A percentile compares a stretch with the other conserved stretches of the same genome.
phyloP scores from a whole-genome alignment of 2,888 invertebrate species.

The Adineta ricciae region DNA sequence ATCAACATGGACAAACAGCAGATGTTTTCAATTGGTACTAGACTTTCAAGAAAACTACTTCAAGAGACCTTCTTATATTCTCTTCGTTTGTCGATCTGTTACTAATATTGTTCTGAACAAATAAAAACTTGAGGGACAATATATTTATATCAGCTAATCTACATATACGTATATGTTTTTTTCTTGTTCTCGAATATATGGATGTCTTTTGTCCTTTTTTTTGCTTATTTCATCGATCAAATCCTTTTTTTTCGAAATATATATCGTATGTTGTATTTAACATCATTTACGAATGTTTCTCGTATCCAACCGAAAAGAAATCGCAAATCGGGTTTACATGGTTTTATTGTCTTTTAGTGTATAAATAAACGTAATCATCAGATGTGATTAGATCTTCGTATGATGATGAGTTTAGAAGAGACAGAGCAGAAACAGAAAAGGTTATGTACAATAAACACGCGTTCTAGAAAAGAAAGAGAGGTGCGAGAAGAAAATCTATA shows the following conservation, averaged over 20 bases:
- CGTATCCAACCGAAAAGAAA: too few species aligned
- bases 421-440: neutral
- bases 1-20: slow-evolving; percentile 13
- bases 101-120: neutral
- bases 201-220: neutral
- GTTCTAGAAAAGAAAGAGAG: neutral
- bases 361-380: neutral
- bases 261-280: neutral
- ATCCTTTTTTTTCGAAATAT: neutral
- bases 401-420: neutral
- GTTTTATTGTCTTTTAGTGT: neutral
- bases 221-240: neutral
- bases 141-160: neutral
- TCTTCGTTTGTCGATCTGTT: neutral
- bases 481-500: neutral
- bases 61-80: neutral
- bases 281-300: too few species aligned
- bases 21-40: slow-evolving; percentile 19
- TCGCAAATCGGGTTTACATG: neutral
- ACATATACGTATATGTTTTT: too few species aligned
- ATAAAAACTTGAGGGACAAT: neutral
- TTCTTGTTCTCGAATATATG: neutral
- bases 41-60: neutral
- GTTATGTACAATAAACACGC: neutral
- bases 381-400: neutral